Evolutionary conservation across 1,140 invertebrate genomes (phyloP), one percentile per base, ranked within the genome.

Genomic region (Homalodisca vitripennis): DNA sequence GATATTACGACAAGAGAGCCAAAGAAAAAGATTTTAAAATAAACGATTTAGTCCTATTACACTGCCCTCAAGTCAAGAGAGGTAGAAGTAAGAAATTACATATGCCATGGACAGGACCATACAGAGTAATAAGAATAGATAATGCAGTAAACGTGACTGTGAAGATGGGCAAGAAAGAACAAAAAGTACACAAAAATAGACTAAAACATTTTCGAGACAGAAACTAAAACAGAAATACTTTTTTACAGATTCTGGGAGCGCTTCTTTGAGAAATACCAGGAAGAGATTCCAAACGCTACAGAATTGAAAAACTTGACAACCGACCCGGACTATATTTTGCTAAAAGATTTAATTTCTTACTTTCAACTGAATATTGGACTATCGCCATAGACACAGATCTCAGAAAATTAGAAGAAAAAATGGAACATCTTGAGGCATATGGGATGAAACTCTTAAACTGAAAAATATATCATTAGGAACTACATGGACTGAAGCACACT

Each of bases 161-260:
- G 6, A 62, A 62, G 27, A 27, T 10, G 10, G 57, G 57, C 3
- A 62, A 20, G 29, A 10, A 6, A 2, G 20, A 26, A 10, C 22
- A 62, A 3, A 24, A 22, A 27, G 55, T 27, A 60, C 62, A 64
- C n/a, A 26, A 3, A 2, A 34, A 64, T 34, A 64, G 29, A 22
- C 20, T 64, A n/a, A 64, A 64, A 64, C 62, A 3, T 10, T 64
- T 64, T 64, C 31, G 62, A 41, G 34, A 34, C 10, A 32, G 62
- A 64, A 60, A 60, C 55, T 60, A 60, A 60, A 30, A 29, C 55
- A 3, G 6, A 13, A 27, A 26, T 60, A n/a, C 14, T 60, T 41
- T 27, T 1, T 60, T 60, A 2, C 55, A 60, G 55, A 24, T 60
- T 27, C 14, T 60, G 13, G 55, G 55, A 26, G 24, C 29, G 3